Conservation (phyloP, 1,140 invertebrate genomes). For the Nephotettix cincticeps region DNA sequence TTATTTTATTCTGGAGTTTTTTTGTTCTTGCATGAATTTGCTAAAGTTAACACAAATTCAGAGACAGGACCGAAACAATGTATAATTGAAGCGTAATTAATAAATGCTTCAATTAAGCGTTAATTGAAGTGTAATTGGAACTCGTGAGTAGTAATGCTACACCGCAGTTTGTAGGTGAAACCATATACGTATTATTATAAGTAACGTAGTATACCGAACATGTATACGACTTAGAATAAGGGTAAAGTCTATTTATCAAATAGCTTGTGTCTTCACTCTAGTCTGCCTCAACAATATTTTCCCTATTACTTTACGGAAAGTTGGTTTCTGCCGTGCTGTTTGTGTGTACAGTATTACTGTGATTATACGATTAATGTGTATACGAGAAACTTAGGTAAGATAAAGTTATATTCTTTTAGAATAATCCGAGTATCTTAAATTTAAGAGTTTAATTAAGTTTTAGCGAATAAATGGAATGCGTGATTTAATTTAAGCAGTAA, state of each 20-base stretch:
- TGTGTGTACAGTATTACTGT: slow-evolving; percentile 9
- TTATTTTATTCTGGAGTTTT: no score
- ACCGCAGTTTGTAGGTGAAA: neutral
- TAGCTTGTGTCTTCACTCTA: slow-evolving; percentile 18
- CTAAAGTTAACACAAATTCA: no score
- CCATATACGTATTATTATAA: slow-evolving; percentile 18
- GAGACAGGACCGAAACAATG: no score
- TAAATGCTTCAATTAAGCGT: no score
- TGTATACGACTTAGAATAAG: slow-evolving; percentile 17
- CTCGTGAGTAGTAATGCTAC: no score
- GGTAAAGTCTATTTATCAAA: slow-evolving; percentile 8
- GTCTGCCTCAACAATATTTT: slow-evolving; percentile 15
- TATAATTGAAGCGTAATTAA: no score
- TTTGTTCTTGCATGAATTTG: no score
- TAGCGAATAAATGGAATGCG: neutral
- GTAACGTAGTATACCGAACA: slow-evolving; percentile 12
- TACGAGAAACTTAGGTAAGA: neutral
- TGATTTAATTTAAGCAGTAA: slow-evolving; percentile 5
- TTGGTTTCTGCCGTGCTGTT: slow-evolving; percentile 6
- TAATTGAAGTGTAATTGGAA: no score
- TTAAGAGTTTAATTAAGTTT: slow-evolving; percentile 14
- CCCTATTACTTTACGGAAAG: neutral
- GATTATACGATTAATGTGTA: slow-evolving; percentile 19
- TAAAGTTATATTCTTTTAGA: slow-evolving; percentile 9
- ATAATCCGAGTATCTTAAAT: slow-evolving; percentile 22